Evolutionary conservation across 2,113 vertebrate genomes (phyloP).

Genomic region (Triplophysa rosa): DNA sequence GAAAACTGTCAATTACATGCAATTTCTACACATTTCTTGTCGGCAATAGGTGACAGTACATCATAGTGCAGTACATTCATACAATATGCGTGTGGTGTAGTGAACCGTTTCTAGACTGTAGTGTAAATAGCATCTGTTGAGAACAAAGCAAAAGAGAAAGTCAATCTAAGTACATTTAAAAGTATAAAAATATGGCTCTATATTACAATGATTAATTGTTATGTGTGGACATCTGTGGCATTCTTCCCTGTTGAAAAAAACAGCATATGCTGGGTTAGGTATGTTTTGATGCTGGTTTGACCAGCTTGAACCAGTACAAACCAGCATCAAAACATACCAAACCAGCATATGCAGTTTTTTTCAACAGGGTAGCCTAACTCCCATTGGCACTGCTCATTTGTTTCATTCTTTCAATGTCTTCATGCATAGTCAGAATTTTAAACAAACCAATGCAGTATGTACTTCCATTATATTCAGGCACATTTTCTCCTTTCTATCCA

Average conservation of each 20-base stretch:
- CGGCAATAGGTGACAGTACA: neutral
- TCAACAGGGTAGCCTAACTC: neutral
- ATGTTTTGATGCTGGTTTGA: no score
- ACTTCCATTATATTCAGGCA: neutral
- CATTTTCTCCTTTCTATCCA: neutral
- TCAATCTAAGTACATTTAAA: neutral
- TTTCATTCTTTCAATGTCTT: neutral
- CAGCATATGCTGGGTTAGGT: no score
- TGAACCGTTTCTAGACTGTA: neutral
- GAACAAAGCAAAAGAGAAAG: neutral
- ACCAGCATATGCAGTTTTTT: no score
- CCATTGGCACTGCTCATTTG: neutral
- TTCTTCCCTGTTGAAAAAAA: no score
- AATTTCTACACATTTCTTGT: neutral
- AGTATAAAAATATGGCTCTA: constrained; percentile 1
- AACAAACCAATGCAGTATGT: neutral
- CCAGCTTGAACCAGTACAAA: no score
- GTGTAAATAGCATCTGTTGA: neutral
- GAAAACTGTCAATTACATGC: neutral
- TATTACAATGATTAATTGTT: neutral
- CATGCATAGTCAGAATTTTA: constrained; percentile 3
- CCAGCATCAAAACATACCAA: no score
- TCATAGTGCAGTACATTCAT: constrained; percentile 3
- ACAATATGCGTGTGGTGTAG: neutral
- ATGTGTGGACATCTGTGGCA: neutral